Evolutionary conservation across 2,888 invertebrate species (phyloP).

Genomic region (Chouioia cunea): DNA sequence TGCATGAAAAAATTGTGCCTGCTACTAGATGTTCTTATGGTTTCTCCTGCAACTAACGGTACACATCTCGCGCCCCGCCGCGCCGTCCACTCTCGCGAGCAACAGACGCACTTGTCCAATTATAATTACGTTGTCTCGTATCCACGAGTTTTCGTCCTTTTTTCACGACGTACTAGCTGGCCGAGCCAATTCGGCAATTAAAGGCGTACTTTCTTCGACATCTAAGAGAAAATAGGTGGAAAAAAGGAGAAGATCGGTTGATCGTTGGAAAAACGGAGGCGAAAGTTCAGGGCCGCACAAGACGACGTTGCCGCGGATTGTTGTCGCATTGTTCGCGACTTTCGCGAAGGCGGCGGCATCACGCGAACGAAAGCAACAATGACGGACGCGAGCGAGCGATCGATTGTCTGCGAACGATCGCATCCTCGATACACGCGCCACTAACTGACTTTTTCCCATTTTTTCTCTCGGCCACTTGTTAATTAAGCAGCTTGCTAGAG

Average conservation of each 20-base stretch:
- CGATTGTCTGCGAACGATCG: slow-evolving; percentile 28
- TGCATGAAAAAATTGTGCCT: no score
- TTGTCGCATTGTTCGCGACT: slow-evolving; percentile 11
- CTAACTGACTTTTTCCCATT: no score
- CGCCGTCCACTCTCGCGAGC: no score
- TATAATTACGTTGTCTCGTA: no score
- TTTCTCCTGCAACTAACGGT: no score
- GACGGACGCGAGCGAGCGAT: slow-evolving; percentile 22
- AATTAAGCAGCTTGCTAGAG: slow-evolving; percentile 3
- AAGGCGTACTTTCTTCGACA: no score
- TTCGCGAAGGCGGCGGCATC: slow-evolving; percentile 24
- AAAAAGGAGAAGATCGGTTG: neutral
- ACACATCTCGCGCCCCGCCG: no score
- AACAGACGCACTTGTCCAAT: no score
- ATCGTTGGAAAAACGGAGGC: slow-evolving; percentile 18
- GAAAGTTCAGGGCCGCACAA: slow-evolving; percentile 48
- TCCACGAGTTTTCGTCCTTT: no score
- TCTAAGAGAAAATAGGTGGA: neutral
- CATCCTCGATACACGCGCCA: slow-evolving; percentile 4
- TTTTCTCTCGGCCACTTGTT: slow-evolving; percentile 3
- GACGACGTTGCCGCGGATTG: slow-evolving; percentile 32
- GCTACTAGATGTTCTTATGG: no score
- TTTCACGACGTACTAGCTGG: no score
- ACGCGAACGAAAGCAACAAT: slow-evolving; percentile 18
- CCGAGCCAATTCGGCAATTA: no score